phyloP scores from a whole-genome alignment of 2,113 vertebrate species.

The Pomatostomus ruficeps region DNA sequence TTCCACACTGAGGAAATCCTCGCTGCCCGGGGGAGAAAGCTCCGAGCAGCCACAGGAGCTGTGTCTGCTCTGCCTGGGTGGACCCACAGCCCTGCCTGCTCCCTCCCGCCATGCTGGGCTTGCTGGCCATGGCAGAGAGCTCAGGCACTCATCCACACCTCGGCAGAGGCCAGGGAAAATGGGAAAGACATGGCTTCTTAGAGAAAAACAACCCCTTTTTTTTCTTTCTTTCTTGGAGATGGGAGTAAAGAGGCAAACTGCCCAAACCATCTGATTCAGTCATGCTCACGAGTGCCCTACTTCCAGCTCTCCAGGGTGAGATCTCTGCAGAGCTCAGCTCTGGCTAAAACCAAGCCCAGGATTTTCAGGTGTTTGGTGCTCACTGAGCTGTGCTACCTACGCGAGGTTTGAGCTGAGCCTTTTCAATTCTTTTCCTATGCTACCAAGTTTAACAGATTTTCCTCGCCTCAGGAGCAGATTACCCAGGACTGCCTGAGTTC shows the following conservation, averaged over 20 bases:
- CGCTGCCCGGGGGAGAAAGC: background rate
- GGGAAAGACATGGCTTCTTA: background rate
- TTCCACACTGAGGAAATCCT: slow-evolving; percentile 34
- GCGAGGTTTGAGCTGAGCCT: background rate
- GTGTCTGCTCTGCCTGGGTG: background rate
- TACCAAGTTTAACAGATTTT: background rate
- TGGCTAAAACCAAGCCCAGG: background rate
- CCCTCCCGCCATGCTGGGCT: rapidly evolving
- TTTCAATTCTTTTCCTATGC: background rate
- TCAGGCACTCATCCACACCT: background rate
- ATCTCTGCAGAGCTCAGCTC: background rate
- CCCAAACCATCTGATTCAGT: background rate
- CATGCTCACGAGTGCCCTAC: background rate
- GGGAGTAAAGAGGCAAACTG: background rate
- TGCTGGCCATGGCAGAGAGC: background rate
- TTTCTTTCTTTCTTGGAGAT: background rate
- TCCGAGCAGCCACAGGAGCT: background rate
- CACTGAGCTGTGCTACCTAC: background rate
- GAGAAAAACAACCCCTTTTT: background rate
- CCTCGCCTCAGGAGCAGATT: background rate
- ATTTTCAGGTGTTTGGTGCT: background rate
- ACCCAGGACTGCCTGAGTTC: background rate
- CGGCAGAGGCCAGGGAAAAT: background rate
- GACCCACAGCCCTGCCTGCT: too few species aligned
- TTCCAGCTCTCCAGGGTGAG: background rate